These are phyloP conservation scores for Merluccius polli DNA, from an alignment of 2,797 vertebrate species.

Conservation along the genomic window DNA sequence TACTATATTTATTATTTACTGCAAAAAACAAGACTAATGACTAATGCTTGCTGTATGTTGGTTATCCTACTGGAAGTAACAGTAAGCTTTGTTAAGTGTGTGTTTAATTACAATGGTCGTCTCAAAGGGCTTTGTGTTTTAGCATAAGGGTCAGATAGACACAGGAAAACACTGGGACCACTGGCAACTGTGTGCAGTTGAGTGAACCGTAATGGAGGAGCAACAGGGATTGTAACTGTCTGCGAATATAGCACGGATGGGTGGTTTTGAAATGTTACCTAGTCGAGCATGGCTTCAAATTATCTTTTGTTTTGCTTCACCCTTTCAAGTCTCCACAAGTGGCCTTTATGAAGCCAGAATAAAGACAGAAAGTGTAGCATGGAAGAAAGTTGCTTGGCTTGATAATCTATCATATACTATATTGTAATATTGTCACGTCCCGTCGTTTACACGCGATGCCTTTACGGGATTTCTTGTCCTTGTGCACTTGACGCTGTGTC, in stretches of 20 bases:
- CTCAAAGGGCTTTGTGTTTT: too few relatives aligned
- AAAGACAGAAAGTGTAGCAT: slow-evolving; percentile 32
- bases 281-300: slow-evolving; percentile 21
- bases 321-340: slow-evolving; percentile 21
- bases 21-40: too few relatives aligned
- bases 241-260: slow-evolving; percentile 36
- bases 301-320: slow-evolving; percentile 21
- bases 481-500: slow-evolving; percentile 21
- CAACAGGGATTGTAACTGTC: slow-evolving; percentile 38
- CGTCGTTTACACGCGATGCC: too few relatives aligned
- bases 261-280: slow-evolving; percentile 52
- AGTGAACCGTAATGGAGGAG: slow-evolving; percentile 27
- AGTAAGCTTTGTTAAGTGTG: too few relatives aligned
- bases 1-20: too few relatives aligned
- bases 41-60: too few relatives aligned
- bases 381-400: slow-evolving; percentile 7
- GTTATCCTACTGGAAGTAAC: too few relatives aligned
- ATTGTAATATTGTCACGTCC: not conserved
- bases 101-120: too few relatives aligned
- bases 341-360: slow-evolving; percentile 27
- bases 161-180: slow-evolving; percentile 31
- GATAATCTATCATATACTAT: too few relatives aligned
- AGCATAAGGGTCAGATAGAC: slow-evolving; percentile 8
- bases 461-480: too few relatives aligned
- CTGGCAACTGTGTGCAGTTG: slow-evolving; percentile 33